Base-by-base conservation (phyloP, 2,888 invertebrate species). In the Meliscaeva auricollis region DNA sequence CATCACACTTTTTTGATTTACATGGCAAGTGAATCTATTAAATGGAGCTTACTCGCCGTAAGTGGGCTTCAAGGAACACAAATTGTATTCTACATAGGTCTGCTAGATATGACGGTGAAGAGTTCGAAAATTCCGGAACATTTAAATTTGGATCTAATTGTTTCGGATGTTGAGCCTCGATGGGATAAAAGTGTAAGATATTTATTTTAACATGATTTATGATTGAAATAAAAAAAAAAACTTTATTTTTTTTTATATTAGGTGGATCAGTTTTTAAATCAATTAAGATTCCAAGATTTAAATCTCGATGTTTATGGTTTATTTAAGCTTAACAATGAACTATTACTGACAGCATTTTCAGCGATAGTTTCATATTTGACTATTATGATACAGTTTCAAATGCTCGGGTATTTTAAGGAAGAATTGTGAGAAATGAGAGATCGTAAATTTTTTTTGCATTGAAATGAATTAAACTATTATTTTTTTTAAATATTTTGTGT, bases 181-280 rank as follows among this genome's bases (percentile, higher is more conserved):
- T 91, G 90, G 90, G 90, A 90, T 69, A 87, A 87, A 15, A 90
- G 90, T 70, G 90, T 90, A 87, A 87, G 46, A 17, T n/a, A n/a
- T n/a, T n/a, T n/a, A n/a, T n/a, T n/a, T n/a, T n/a, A n/a, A n/a
- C n/a, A n/a, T 38, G 38, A 38, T 9, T 3, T 38, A 8, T 38
- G 11, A 13, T 38, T 38, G 35, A 13, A 9, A 38, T 38, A 1
- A 2, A 1, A 13, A 35, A 50, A 22, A 50, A 13, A 50, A 26
- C 0, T 50, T 7, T 5, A 4, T 89, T 87, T 5, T 38, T 22
- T 15, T 13, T 22, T 35, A 13, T 44, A 1, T 50, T n/a, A 78
- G 78, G 78, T 78, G n/a, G 78, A 78, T 22, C 7, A 44, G 8
- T 73, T 79, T 48, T 26, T 79, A 11, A 75, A 46, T n/a, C 78